These are phyloP conservation scores for Oasisia sp. DNA, from an alignment of 2,888 invertebrate genomes.

Conservation along the genomic window DNA sequence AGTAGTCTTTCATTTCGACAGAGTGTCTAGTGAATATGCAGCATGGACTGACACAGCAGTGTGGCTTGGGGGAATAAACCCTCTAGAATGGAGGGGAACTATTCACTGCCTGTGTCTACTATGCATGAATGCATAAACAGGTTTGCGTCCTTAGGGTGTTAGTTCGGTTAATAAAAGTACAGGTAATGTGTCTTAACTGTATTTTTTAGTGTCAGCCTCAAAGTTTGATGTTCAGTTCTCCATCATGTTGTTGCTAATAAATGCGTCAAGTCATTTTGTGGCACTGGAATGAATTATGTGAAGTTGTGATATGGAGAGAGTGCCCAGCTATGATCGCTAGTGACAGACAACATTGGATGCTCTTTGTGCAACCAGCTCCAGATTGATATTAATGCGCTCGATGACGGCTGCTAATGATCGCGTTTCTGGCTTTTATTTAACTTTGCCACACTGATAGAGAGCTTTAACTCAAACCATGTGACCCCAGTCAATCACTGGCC, in stretches of 20 bases:
- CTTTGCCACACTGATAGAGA: neutral
- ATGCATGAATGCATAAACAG: no score
- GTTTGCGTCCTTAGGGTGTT: neutral
- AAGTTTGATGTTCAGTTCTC: neutral
- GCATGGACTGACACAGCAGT: neutral
- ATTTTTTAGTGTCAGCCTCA: neutral
- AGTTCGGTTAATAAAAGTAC: neutral
- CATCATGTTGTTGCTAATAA: neutral
- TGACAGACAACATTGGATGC: neutral
- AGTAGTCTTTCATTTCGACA: neutral
- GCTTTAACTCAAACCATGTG: neutral
- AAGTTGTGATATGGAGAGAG: neutral
- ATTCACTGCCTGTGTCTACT: neutral
- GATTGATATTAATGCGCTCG: neutral
- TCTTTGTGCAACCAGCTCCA: neutral
- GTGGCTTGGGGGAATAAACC: neutral
- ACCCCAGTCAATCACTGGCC: neutral
- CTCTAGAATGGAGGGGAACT: neutral
- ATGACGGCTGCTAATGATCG: neutral
- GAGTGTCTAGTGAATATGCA: neutral
- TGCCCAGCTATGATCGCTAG: neutral
- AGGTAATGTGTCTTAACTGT: neutral
- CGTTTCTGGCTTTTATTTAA: constrained; percentile 3
- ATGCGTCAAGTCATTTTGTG: neutral
- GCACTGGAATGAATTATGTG: no score